Percentiles rank a stretch among this genome's conserved stretches.
These are phyloP conservation scores for Limnephilus auricula DNA, from an alignment of 2,888 invertebrate species.

Conservation along the genomic window DNA sequence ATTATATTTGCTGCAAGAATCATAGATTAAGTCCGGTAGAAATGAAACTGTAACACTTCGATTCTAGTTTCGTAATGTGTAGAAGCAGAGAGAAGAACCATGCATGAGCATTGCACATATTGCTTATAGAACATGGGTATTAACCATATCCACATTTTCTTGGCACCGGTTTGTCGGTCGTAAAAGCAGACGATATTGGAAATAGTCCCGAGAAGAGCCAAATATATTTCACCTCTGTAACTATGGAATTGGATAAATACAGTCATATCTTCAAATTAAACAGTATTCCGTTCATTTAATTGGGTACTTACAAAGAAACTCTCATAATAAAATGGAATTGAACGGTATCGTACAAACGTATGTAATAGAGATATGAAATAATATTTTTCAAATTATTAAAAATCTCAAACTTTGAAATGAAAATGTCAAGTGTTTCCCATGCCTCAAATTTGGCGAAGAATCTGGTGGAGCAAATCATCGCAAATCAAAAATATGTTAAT, in stretches of 20 bases:
- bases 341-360: too few relatives aligned
- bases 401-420: background rate
- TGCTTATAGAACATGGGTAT: background rate
- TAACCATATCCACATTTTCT: conserved; percentile 2
- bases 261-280: background rate
- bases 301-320: background rate
- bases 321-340: background rate
- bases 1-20: too few relatives aligned
- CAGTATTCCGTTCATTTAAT: background rate
- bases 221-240: background rate
- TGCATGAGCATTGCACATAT: background rate
- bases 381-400: background rate
- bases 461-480: background rate
- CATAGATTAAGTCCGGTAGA: too few relatives aligned
- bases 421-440: background rate
- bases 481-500: background rate
- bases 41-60: background rate
- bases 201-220: background rate
- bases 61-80: background rate
- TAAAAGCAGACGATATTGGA: background rate
- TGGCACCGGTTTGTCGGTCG: background rate
- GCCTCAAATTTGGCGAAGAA: background rate
- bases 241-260: background rate
- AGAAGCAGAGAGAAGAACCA: background rate
- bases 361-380: too few relatives aligned